These are phyloP conservation scores for Etheostoma nigrum DNA, from an alignment of 2,797 vertebrate species.

Conservation along the genomic window DNA sequence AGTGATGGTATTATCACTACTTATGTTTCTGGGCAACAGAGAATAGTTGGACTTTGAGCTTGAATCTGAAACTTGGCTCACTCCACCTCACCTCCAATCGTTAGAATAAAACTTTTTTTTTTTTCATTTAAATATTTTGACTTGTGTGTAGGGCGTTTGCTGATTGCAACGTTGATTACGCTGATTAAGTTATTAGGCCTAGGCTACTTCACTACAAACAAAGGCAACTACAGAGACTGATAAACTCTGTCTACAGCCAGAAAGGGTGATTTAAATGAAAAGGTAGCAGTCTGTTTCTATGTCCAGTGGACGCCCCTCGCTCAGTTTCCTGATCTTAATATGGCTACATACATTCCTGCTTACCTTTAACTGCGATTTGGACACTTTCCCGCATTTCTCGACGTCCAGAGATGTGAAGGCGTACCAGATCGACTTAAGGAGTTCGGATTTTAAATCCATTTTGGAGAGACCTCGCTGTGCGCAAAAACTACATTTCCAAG, in stretches of 20 bases:
- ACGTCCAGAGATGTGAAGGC: conserved; percentile 96
- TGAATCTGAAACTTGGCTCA: not conserved
- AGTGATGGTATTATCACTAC: not conserved
- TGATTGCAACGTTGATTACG: not conserved
- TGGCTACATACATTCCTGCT: conserved; percentile 29
- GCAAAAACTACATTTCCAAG: conserved; percentile 67
- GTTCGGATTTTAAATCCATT: conserved; percentile 92
- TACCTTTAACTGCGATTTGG: conserved; percentile 98
- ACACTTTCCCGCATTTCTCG: conserved; percentile 95
- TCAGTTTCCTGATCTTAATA: conserved; percentile 44
- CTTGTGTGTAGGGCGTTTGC: not conserved
- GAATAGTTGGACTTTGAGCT: conserved; percentile 63
- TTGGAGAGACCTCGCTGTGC: conserved; percentile 43
- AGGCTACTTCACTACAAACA: not conserved
- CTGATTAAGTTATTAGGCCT: not conserved
- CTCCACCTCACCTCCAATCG: not conserved
- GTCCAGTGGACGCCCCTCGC: conserved; percentile 5
- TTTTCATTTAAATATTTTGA: not conserved
- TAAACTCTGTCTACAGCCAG: not conserved
- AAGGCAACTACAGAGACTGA: rapidly evolving
- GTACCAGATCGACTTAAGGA: conserved; percentile 98
- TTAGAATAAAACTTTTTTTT: not conserved
- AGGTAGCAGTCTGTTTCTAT: not conserved
- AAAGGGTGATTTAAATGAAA: not conserved
- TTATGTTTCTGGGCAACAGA: not conserved